Percentiles rank a stretch among this genome's conserved stretches.
Conservation (phyloP, 2,888 invertebrate species). For the Cataglyphis livida region DNA sequence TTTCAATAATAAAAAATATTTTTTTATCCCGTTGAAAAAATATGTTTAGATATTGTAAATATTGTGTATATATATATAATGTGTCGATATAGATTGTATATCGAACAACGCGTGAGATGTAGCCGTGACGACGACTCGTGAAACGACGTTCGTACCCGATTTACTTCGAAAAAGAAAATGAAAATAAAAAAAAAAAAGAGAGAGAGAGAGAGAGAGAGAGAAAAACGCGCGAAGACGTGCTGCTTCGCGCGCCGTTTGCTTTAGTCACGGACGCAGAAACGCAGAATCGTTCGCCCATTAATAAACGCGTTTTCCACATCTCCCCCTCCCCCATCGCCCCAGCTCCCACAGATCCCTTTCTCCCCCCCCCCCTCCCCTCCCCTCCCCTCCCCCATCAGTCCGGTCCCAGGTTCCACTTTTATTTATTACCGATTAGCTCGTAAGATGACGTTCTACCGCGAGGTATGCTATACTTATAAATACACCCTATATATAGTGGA, state of each 20-base stretch:
- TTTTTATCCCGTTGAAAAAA: background rate
- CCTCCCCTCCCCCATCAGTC: background rate
- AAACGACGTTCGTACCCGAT: slow-evolving; percentile 65
- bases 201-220: background rate
- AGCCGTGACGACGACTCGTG: slow-evolving; percentile 68
- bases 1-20: background rate
- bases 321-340: background rate
- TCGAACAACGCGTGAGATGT: slow-evolving; percentile 55
- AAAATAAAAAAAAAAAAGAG: background rate
- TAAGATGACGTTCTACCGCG: slow-evolving; percentile 84
- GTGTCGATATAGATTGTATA: background rate
- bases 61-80: background rate
- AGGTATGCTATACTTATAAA: slow-evolving; percentile 85
- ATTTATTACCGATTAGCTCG: slow-evolving; percentile 85
- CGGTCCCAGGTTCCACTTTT: slow-evolving; percentile 73
- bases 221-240: slow-evolving; percentile 40
- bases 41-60: background rate
- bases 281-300: slow-evolving; percentile 77
- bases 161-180: slow-evolving; percentile 56
- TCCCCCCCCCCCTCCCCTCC: slow-evolving; percentile 3
- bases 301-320: slow-evolving; percentile 55
- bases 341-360: background rate
- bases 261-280: slow-evolving; percentile 70
- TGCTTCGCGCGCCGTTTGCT: slow-evolving; percentile 58
- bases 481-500: slow-evolving; percentile 85